Base-by-base conservation (phyloP, 2,888 invertebrate genomes). In the Lasiommata megera region DNA sequence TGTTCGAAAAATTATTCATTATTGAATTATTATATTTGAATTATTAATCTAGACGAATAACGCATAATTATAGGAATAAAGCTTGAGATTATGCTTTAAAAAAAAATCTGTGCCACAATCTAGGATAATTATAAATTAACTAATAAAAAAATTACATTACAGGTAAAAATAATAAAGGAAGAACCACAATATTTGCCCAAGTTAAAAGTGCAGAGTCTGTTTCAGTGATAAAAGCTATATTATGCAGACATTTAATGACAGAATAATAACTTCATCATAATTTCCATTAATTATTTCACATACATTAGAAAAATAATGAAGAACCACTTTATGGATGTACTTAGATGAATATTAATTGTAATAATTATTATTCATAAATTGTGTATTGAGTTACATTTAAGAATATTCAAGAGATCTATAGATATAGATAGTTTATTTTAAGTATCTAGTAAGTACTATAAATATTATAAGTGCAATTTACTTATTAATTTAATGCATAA, bases 171-270 rank as follows among this genome's bases (percentile, higher is more conserved):
- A 36, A 74, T 78, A 47, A 86, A 83, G 68, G 79, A 79, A 18
- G 70, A 77, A 50, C 75, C 82, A 8, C 82, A 80, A 60, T 87
- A 80, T 70, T 71, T 85, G 67, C 86, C 88, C 53, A 90, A 88
- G 69, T 63, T 90, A 67, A 88, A 84, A 79, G 78, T 89, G 67
- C 82, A 85, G 70, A 87, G 84, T 77, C 75, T 89, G 72, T 89
- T 90, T 73, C 84, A 88, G 78, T 89, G 83, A 88, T 72, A 66
- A 58, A 40, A 37, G 16, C 41, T 38, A 6, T 36, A 40, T 34
- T 23, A 54, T 29, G 12, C 44, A 52, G 41, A 43, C 37, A 51
- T 46, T 37, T n/a, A 29, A 54, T 38, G 18, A 40, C 16, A 37
- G 12, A 46, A 55, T 50, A 44, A 54, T 38, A 43, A 54, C 53